Evolutionary conservation across 2,888 invertebrate genomes (phyloP), one percentile per base, ranked within the genome.

Genomic region (Polyommatus iphigenia): DNA sequence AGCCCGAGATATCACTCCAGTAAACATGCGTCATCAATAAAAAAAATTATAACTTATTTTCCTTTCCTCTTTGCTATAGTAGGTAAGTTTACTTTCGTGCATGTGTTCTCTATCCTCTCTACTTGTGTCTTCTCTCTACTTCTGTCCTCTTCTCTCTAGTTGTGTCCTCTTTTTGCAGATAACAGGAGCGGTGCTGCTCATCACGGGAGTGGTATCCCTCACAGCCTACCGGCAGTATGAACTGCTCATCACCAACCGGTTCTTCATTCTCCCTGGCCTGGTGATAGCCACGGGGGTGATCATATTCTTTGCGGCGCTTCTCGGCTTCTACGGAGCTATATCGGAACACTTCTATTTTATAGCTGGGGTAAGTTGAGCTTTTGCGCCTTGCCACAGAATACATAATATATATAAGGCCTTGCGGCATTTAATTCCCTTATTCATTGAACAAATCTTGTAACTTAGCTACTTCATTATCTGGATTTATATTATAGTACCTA

Each of bases 311-410:
- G 95, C 97, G 6, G 95, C 97, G 0, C 96, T 96, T 85, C 96
- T 98, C 79, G 98, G 98, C 79, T 98, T 98, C 88, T 98, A 97
- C 88, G 98, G 97, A 13, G 98, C 98, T 0, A 92, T 97, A 78
- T 96, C 96, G 77, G 97, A 98, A 87, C 97, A 97, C 87, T 97
- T 98, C 86, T 97, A 97, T 87, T 96, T 97, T 92, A 95, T 97
- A 20, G 93, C 96, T 81, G 96, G 96, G 83, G 97, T 97, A 89
- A 95, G 95, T 92, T 79, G 76, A 32, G n/a, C 32, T 41, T 62
- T 15, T 59, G 2, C 20, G 24, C 24, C 24, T 24, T 24, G 24
- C 24, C 1, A 24, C 24, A 24, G 24, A 24, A 24, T 24, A 24
- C 24, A 24, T 24, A 24, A 24, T 24, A 24, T 24, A 24, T 24